These are phyloP conservation scores for Cirrhinus molitorella DNA, from an alignment of 2,797 vertebrate genomes.

Conservation along the genomic window DNA sequence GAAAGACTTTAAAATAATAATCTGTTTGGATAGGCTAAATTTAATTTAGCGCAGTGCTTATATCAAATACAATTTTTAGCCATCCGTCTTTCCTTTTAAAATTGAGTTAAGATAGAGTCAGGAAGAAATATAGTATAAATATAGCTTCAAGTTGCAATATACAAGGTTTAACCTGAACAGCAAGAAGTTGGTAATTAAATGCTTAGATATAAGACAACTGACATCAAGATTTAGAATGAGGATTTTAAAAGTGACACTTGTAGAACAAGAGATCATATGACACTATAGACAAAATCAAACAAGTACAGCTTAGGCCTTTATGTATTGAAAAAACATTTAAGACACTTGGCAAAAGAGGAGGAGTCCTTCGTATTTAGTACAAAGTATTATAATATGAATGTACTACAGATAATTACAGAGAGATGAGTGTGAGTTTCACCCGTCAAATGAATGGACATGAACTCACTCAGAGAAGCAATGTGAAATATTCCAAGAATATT, in stretches of 20 bases:
- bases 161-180: not conserved
- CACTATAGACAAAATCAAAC: not conserved
- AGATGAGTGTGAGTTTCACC: constrained; percentile 9
- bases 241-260: not conserved
- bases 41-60: constrained; percentile 12
- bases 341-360: not conserved
- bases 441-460: not conserved
- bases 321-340: not conserved
- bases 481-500: constrained; percentile 2
- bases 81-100: constrained; percentile 18
- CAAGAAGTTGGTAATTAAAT: constrained; percentile 17
- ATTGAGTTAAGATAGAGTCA: constrained; percentile 22
- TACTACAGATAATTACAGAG: not conserved
- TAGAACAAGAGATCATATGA: not conserved
- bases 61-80: constrained; percentile 12
- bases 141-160: constrained; percentile 18
- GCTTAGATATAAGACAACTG: not conserved
- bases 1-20: constrained; percentile 27
- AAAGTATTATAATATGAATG: not conserved
- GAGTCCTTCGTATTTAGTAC: not conserved
- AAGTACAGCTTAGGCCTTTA: not conserved
- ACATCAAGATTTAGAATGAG: not conserved
- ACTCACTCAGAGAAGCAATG: not conserved
- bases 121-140: constrained; percentile 25
- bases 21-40: constrained; percentile 32